A percentile compares a stretch with the other conserved stretches of the same genome.
Conservation (phyloP, 2,797 vertebrate species). For the Microhierax caerulescens region DNA sequence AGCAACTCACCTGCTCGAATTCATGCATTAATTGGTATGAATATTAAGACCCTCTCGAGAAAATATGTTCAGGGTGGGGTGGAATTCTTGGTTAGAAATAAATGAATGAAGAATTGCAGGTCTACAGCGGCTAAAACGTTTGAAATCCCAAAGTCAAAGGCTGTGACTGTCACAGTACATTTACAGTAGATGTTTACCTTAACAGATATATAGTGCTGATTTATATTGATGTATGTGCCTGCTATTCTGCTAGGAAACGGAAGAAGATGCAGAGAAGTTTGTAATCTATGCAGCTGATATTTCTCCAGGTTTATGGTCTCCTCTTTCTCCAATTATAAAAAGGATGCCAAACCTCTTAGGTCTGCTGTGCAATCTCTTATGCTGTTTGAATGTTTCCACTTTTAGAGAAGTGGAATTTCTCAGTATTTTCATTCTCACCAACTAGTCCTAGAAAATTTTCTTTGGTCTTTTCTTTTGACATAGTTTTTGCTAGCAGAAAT, state of each 20-base stretch:
- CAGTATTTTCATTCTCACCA: not conserved
- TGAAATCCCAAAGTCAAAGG: not conserved
- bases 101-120: not conserved
- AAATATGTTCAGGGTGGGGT: not conserved
- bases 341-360: not conserved
- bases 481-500: not conserved
- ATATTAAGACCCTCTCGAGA: not conserved
- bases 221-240: accelerated
- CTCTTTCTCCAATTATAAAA: not conserved
- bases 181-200: accelerated
- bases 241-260: not conserved
- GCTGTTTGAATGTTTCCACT: not conserved
- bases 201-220: accelerated
- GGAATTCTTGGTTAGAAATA: not conserved
- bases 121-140: accelerated
- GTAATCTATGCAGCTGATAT: not conserved
- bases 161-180: accelerated
- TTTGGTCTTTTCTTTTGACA: not conserved
- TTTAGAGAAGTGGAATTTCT: not conserved
- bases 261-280: not conserved
- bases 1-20: constrained; percentile 30
- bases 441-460: accelerated
- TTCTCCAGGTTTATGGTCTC: not conserved
- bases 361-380: accelerated
- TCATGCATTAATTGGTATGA: not conserved